Evolutionary conservation across 2,888 invertebrate genomes (phyloP).

Genomic region (Tigriopus californicus): DNA sequence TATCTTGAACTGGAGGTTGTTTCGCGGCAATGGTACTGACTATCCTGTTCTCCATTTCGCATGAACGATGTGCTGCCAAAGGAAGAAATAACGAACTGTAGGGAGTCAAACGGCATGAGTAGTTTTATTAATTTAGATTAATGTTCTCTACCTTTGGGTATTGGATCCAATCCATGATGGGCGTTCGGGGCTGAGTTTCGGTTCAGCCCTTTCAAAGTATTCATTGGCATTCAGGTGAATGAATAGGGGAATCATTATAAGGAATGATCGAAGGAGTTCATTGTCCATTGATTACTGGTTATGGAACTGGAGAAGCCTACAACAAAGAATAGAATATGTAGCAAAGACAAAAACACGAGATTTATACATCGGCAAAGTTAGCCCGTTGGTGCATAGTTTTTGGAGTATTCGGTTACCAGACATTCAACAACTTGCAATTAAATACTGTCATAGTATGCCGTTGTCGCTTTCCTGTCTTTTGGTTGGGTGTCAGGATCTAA

Average conservation of each 20-base stretch:
- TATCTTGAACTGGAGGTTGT: neutral
- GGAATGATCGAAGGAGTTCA: conserved; percentile 9
- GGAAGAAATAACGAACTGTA: too few relatives aligned
- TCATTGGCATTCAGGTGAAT: conserved; percentile 14
- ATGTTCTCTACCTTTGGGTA: neutral
- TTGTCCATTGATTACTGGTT: conserved; percentile 5
- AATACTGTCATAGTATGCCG: too few relatives aligned
- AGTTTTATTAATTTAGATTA: neutral
- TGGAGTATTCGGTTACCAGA: too few relatives aligned
- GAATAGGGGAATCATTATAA: neutral
- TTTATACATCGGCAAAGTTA: too few relatives aligned
- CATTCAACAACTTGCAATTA: too few relatives aligned
- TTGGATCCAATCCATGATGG: neutral
- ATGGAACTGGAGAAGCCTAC: neutral
- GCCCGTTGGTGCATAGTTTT: too few relatives aligned
- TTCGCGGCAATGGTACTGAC: too few relatives aligned
- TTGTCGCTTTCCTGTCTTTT: too few relatives aligned
- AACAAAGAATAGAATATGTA: neutral
- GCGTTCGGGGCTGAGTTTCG: conserved; percentile 1
- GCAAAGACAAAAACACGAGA: too few relatives aligned
- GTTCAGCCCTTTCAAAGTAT: conserved; percentile 9
- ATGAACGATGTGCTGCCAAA: too few relatives aligned
- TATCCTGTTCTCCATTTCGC: neutral
- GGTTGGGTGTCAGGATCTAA: too few relatives aligned
- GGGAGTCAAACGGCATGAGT: too few relatives aligned